These are phyloP conservation scores for Brenthis ino DNA, from an alignment of 2,888 invertebrate species.

Conservation along the genomic window DNA sequence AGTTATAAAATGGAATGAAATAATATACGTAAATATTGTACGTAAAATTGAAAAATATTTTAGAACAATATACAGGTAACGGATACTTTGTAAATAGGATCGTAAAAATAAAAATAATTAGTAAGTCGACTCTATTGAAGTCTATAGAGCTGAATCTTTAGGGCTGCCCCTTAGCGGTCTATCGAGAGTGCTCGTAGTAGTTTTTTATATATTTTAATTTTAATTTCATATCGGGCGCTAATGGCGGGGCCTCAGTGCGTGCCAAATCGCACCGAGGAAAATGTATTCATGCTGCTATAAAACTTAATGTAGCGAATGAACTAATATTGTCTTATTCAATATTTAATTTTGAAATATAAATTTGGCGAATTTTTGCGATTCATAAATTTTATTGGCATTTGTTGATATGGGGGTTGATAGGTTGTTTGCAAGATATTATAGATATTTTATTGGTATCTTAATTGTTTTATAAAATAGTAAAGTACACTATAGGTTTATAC, in stretches of 20 bases:
- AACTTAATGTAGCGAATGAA: constrained; percentile 81
- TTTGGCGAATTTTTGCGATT: constrained; percentile 54
- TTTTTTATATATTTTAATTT: constrained; percentile 82
- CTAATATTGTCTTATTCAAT: constrained; percentile 82
- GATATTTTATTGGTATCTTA: not conserved
- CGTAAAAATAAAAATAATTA: constrained; percentile 12
- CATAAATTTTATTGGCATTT: constrained; percentile 25
- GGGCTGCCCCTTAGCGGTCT: constrained; percentile 80
- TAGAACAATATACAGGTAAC: not conserved
- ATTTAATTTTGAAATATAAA: constrained; percentile 78
- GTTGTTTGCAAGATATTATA: constrained; percentile 3
- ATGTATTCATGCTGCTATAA: constrained; percentile 79
- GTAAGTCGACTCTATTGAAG: constrained; percentile 51
- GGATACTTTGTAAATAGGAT: not conserved
- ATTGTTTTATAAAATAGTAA: not conserved
- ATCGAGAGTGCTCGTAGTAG: constrained; percentile 74
- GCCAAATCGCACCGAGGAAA: constrained; percentile 72
- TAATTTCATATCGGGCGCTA: constrained; percentile 82
- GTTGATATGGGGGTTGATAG: constrained; percentile 17
- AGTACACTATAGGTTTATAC: not conserved
- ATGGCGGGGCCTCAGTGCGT: constrained; percentile 78
- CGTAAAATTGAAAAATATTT: not conserved
- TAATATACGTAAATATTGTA: no score
- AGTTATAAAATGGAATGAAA: no score
- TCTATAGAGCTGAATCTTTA: constrained; percentile 67